Evolutionary conservation across 2,797 vertebrate species (phyloP).

Genomic region (Falco concolor): DNA sequence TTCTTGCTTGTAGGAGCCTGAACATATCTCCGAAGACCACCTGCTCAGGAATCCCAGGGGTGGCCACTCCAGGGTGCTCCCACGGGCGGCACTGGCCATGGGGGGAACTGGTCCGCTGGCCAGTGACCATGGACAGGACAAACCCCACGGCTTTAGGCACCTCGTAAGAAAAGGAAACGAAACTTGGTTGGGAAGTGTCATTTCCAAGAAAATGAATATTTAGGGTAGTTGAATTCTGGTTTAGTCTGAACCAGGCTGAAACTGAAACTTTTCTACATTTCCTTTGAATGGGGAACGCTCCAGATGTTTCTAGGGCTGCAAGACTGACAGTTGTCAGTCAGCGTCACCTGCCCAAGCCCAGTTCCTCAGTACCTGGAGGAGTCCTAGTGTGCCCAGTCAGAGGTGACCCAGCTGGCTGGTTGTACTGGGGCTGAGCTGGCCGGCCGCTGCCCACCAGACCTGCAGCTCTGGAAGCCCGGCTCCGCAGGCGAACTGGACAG

Average conservation of each 20-base stretch:
- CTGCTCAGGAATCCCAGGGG: not conserved
- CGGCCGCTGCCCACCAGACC: not conserved
- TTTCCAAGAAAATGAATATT: not conserved
- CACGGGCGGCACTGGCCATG: not conserved
- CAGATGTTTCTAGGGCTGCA: not conserved
- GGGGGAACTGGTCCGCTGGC: not conserved
- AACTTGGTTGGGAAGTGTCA: not conserved
- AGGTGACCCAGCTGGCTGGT: not conserved
- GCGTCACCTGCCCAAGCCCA: not conserved
- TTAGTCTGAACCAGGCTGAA: not conserved
- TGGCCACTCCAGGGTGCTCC: not conserved
- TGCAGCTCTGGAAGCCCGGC: not conserved
- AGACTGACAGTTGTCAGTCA: not conserved
- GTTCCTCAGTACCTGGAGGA: not conserved
- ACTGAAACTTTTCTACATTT: not conserved
- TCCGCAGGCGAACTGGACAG: accelerated
- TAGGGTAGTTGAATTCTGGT: not conserved
- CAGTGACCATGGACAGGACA: not conserved
- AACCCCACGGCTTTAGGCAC: not conserved
- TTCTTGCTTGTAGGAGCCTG: not conserved
- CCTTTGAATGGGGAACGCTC: not conserved
- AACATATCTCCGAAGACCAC: not conserved
- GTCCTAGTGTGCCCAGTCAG: not conserved
- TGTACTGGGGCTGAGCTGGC: not conserved
- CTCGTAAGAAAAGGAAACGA: not conserved